Conservation (phyloP, 1,140 invertebrate genomes). For the Leptinotarsa undecemlineata region DNA sequence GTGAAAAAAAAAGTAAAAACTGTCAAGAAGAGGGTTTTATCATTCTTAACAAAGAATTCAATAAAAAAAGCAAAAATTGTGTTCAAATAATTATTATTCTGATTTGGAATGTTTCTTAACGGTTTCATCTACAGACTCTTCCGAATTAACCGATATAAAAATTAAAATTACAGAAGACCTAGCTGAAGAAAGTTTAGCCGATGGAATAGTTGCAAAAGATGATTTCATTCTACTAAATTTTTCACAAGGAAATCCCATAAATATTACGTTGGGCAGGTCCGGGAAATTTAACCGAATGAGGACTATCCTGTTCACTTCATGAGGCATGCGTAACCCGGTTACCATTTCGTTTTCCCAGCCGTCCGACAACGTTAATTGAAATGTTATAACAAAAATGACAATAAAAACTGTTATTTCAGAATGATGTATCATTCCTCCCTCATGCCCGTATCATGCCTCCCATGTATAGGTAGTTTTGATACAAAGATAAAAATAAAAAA, state of each 20-base stretch:
- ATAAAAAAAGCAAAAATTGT: neutral
- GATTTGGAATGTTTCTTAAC: neutral
- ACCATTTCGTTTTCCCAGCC: slow-evolving; percentile 2
- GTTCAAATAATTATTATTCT: neutral
- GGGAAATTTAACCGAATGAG: neutral
- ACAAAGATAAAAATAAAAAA: neutral
- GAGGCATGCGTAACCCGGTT: neutral
- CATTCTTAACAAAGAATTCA: neutral
- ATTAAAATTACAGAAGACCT: neutral
- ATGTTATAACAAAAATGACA: neutral
- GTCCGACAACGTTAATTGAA: neutral
- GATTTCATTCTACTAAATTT: no score
- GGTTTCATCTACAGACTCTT: neutral
- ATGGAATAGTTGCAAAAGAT: no score
- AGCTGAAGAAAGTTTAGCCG: neutral
- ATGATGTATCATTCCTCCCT: neutral
- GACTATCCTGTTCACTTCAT: neutral
- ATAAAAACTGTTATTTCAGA: neutral
- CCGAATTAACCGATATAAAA: neutral
- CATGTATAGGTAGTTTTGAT: neutral
- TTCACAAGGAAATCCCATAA: neutral
- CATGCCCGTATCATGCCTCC: neutral
- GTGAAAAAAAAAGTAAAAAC: neutral
- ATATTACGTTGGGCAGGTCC: neutral
- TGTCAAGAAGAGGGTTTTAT: neutral